Evolutionary conservation across 2,113 vertebrate species (phyloP), one percentile per base, ranked within the genome.

Genomic region (Ranitomeya imitator): DNA sequence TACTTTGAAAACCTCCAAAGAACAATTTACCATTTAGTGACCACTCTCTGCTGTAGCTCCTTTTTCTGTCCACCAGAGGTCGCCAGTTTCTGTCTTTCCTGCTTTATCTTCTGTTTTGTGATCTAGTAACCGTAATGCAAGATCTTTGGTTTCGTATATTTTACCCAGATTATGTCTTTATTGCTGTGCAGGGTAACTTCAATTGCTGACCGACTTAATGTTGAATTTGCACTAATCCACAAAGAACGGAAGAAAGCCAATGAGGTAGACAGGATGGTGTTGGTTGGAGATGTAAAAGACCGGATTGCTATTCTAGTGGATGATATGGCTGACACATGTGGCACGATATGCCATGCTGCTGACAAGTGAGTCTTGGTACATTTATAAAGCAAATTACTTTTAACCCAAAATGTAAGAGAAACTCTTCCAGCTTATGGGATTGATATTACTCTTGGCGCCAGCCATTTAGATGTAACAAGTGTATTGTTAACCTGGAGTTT

Each of bases 271-370:
- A 96, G 96, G 90, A 99, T 99, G 98, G 97, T 99, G 57, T 95
- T 99, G 90, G 98, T 99, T 77, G 98, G 97, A 0, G 97, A 99
- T 0, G 97, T 99, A 90, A 98, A 96, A 91, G 97, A 97, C 89
- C 96, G 97, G 0, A 96, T 99, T 85, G 97, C 98, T 89, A 98
- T 99, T 91, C 93, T 99, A 60, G 97, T 99, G 0, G 98, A 99
- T 71, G 97, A 99, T 92, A 99, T 99, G 98, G 97, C 98, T 7
- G 97, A 99, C 93, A 99, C 98, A 0, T 99, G 98, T 87, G 98
- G 97, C 77, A 99, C 98, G 61, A 96, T 99, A 93, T 99, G 98
- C 92, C 95, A 97, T 1, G 98, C 98, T 55, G 98, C 97, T 0
- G 97, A 98, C 88, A 99, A 97, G 98, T 99, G 90, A 61, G 97